Evolutionary conservation across 2,888 invertebrate species (phyloP).

Genomic region (Drosophila conformis): DNA sequence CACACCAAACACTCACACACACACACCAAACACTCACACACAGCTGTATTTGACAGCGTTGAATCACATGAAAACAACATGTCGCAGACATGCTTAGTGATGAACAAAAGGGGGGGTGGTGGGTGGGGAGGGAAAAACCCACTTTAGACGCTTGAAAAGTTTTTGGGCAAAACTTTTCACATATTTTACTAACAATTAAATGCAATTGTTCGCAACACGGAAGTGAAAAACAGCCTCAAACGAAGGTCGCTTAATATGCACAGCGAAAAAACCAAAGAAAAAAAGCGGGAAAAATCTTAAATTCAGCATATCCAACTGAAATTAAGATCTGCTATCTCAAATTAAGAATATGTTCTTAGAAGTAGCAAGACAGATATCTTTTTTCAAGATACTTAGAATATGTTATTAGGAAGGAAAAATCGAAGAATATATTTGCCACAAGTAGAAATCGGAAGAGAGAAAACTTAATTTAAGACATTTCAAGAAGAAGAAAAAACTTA

Average conservation of each 20-base stretch:
- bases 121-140: conserved; percentile 11
- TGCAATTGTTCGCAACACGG: conserved; percentile 64
- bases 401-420: too few relatives aligned
- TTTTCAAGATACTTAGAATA: neutral
- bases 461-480: neutral
- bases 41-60: conserved; percentile 63
- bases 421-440: neutral
- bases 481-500: neutral
- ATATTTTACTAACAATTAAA: conserved; percentile 81
- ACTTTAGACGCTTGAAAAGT: conserved; percentile 64
- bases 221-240: conserved; percentile 23
- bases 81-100: conserved; percentile 69
- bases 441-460: neutral
- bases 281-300: neutral
- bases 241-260: conserved; percentile 29
- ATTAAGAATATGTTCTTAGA: neutral
- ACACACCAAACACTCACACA: conserved; percentile 18
- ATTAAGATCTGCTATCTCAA: neutral
- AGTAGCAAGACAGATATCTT: neutral
- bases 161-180: conserved; percentile 71
- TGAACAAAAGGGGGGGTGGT: neutral
- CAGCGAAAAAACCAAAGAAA: neutral
- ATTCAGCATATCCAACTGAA: neutral
- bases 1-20: conserved; percentile 17
- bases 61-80: conserved; percentile 78